phyloP scores from a whole-genome alignment of 2,797 vertebrate species.

The Gymnothorax javanicus region DNA sequence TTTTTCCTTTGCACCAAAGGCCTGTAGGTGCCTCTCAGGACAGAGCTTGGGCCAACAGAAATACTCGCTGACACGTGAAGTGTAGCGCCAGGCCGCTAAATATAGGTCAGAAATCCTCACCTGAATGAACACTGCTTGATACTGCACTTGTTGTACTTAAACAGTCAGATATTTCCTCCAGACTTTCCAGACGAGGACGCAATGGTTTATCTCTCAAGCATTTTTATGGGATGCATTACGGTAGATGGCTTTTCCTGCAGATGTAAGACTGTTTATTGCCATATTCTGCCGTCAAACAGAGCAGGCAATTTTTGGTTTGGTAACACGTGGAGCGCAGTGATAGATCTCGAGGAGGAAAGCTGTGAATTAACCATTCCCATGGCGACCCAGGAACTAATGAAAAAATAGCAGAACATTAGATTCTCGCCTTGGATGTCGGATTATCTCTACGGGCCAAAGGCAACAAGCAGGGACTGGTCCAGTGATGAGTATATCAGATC shows the following conservation, averaged over 20 bases:
- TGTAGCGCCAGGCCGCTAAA: slow-evolving; percentile 3
- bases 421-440: slow-evolving; percentile 7
- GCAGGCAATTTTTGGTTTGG: neutral
- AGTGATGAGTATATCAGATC: neutral
- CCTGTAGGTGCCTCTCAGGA: neutral
- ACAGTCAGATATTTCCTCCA: neutral
- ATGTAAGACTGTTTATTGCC: slow-evolving; percentile 1
- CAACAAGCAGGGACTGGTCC: slow-evolving; percentile 4
- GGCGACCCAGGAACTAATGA: neutral
- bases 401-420: slow-evolving; percentile 1
- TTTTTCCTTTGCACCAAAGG: neutral
- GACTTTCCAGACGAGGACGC: neutral
- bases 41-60: neutral
- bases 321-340: neutral
- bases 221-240: slow-evolving; percentile 21
- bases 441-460: neutral
- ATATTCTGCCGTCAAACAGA: neutral
- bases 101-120: neutral
- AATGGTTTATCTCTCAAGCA: slow-evolving; percentile 10
- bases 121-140: neutral
- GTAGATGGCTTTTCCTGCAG: neutral
- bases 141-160: neutral
- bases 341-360: neutral
- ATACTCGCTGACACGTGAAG: slow-evolving; percentile 6
- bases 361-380: neutral